Conservation (phyloP, 2,888 invertebrate genomes). For the Blera fallax region DNA sequence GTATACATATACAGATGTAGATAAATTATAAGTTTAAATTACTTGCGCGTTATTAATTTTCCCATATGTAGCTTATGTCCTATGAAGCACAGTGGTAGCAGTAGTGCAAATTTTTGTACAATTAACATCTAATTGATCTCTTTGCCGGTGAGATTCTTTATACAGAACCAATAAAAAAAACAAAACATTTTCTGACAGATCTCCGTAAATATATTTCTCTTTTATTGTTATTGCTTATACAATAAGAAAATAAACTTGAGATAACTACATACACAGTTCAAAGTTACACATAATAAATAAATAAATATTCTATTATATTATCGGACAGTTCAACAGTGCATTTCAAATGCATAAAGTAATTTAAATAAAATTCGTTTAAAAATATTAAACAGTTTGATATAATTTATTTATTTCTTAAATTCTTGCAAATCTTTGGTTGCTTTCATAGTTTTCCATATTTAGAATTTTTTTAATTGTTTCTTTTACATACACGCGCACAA, state of each 20-base stretch:
- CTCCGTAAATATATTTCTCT: constrained; percentile 53
- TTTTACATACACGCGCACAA: constrained; percentile 11
- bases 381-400: constrained; percentile 41
- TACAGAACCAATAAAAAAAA: not conserved
- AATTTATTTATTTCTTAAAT: not conserved
- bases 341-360: constrained; percentile 38
- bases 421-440: not conserved
- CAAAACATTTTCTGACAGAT: not conserved
- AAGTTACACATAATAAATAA: constrained; percentile 47
- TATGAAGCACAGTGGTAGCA: too few species aligned
- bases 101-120: too few species aligned
- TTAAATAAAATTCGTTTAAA: constrained; percentile 23
- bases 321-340: constrained; percentile 59
- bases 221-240: constrained; percentile 60
- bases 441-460: not conserved
- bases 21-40: too few species aligned
- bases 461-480: constrained; percentile 2
- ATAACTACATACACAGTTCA: constrained; percentile 40
- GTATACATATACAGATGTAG: too few species aligned
- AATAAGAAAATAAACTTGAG: constrained; percentile 49
- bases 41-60: too few species aligned
- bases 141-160: too few species aligned
- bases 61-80: too few species aligned
- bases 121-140: too few species aligned
- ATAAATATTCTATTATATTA: constrained; percentile 20